A percentile compares a stretch with the other conserved stretches of the same genome.
Evolutionary conservation across 2,113 vertebrate genomes (phyloP).

Genomic region (Syngnathus scovelli): DNA sequence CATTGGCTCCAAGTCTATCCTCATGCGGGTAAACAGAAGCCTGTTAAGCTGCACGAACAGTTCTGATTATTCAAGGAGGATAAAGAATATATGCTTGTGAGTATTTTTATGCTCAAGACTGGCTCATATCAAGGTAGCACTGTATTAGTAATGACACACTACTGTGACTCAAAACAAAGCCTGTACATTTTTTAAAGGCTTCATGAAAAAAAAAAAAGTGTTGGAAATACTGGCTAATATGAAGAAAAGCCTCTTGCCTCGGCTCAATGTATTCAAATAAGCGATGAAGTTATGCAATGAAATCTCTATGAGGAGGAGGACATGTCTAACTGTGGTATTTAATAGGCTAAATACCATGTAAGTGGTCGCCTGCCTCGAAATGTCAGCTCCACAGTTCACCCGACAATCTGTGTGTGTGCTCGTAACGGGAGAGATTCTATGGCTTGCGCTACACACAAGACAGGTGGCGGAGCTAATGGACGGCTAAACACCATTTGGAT

Average conservation of each 20-base stretch:
- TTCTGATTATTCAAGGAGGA: not conserved
- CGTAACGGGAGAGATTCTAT: not conserved
- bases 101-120: not conserved
- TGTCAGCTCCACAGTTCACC: not conserved
- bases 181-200: not conserved
- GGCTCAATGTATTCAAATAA: not conserved
- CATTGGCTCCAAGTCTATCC: not conserved
- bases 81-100: not conserved
- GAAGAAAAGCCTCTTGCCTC: not conserved
- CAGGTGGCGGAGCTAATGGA: conserved; percentile 4
- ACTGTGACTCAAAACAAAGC: not conserved
- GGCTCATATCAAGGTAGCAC: too few relatives aligned
- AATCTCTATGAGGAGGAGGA: not conserved
- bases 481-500: not conserved
- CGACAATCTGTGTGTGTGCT: not conserved
- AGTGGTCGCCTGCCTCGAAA: not conserved
- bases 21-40: not conserved
- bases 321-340: not conserved
- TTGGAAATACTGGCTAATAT: not conserved
- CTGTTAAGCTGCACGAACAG: not conserved
- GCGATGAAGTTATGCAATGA: not conserved
- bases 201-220: not conserved
- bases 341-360: conserved; percentile 1
- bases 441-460: not conserved
- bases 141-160: not conserved